Evolutionary conservation across 2,797 vertebrate genomes (phyloP), one percentile per base, ranked within the genome.

Genomic region (Parambassis ranga): DNA sequence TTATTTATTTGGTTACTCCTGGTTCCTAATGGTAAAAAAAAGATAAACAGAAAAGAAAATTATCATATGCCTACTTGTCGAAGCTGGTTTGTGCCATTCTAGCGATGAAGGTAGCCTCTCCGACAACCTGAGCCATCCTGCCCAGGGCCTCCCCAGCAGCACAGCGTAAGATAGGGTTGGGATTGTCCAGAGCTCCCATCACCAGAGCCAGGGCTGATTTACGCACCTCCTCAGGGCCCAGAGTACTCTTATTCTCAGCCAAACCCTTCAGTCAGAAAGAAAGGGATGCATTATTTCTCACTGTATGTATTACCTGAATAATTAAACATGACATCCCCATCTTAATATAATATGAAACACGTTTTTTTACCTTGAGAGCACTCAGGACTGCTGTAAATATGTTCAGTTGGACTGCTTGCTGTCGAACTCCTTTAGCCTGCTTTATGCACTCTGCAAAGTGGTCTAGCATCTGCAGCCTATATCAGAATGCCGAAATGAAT

Each of bases 361-460:
- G 8, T 61, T 64, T 47, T 37, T 78, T 82, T 60, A 98, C 98
- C 95, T 99, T 99, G 18, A 99, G 91, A 37, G 98, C 98, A 83
- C 97, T 99, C 30, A 99, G 95, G 49, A 99, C 97, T 47, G 97
- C 96, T 44, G 98, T 99, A 68, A 99, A 99, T 71, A 99, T 99
- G 88, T 99, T 99, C 31, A 99, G 93, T 74, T 99, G 98, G 48
- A 99, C 98, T 2, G 98, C 96, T 86, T 99, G 98, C 83, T 99
- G 98, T 36, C 98, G 94, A 77, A 99, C 94, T 46, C 97, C 97
- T 91, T 99, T 99, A 32, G 98, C 97, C 87, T 99, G 98, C 82
- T 98, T 99, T 69, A 99, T 95, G 76, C 98, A 99, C 85, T 99
- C 98, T 8, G 98, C 98, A 92, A 99, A 99, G 86, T 99, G 98